Evolutionary conservation across 2,797 vertebrate genomes (phyloP).

Genomic region (Meda fulgida): DNA sequence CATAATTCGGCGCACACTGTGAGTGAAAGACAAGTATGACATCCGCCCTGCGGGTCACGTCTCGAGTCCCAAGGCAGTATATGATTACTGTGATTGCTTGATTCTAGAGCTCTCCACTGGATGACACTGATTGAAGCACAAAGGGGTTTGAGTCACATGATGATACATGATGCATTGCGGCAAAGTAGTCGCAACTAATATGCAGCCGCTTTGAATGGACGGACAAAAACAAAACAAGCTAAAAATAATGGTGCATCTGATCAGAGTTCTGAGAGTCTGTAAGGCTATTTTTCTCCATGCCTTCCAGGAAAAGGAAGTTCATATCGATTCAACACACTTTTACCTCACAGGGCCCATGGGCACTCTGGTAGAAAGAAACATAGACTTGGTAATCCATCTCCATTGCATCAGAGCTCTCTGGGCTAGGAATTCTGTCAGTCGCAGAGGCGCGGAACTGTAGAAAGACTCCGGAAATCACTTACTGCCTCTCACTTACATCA

Average conservation of each 20-base stretch:
- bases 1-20: slow-evolving; percentile 16
- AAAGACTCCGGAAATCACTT: slow-evolving; percentile 37
- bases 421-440: slow-evolving; percentile 30
- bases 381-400: slow-evolving; percentile 69
- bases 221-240: slow-evolving; percentile 1
- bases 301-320: neutral
- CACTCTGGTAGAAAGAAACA: slow-evolving; percentile 61
- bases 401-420: slow-evolving; percentile 56
- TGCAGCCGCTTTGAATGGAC: neutral
- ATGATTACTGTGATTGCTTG: slow-evolving; percentile 42
- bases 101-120: slow-evolving; percentile 28
- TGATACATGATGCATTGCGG: slow-evolving; percentile 5
- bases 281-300: neutral
- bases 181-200: slow-evolving; percentile 8
- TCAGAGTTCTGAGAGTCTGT: neutral
- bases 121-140: slow-evolving; percentile 32
- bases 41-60: slow-evolving; percentile 18
- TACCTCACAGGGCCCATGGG: slow-evolving; percentile 9
- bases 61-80: slow-evolving; percentile 19
- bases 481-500: neutral
- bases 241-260: neutral
- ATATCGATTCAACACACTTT: slow-evolving; percentile 37
- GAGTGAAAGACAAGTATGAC: slow-evolving; percentile 36
- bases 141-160: slow-evolving; percentile 34
- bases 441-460: slow-evolving; percentile 14